Base-by-base conservation (phyloP, 92 coral and sea anemone genomes). In the Muricea muricata region DNA sequence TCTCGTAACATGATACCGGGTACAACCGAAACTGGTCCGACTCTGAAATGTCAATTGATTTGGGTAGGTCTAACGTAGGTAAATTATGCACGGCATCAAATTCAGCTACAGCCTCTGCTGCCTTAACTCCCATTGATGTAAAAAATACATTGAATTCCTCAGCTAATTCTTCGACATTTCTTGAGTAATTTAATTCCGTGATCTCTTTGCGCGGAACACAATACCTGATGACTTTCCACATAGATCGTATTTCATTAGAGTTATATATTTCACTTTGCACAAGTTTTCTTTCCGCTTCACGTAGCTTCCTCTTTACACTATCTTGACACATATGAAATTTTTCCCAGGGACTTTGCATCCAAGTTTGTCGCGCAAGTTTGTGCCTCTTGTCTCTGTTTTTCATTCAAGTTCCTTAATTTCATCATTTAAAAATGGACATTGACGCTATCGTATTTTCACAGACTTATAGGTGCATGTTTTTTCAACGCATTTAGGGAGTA, bases 401-500 rank as follows among this genome's bases (percentile, higher is more conserved):
- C 85, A 81, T 81, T 9, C 34, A 18, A 18, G 26, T 54, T 20
- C 61, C n/a, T n/a, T 79, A 13, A 60, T 79, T 61, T 63, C 79
- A 65, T 88, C 54, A 71, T 89, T 65, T 37, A 79, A 46, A 69
- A 84, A 89, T 58, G 83, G 89, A 75, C 83, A 84, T 31, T 89
- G 89, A 37, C 83, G 86, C 32, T 79, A 65, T 78, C 87, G 29
- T 23, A 70, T 34, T 40, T 72, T 65, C 50, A 70, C 65, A 29
- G 76, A 71, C 72, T 39, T n/a, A n/a, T 83, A 28, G 81, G 88
- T 25, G 75, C 85, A 33, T 83, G 85, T 47, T 39, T 29, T 26
- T 88, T 85, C 52, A 83, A 66, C 24, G 75, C 71, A 30, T 35
- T 56, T 41, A 75, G 55, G 65, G 81, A 81, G 35, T 34, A 66